These are phyloP conservation scores for Stomorhina lunata DNA, from an alignment of 2,888 invertebrate genomes.

Conservation along the genomic window DNA sequence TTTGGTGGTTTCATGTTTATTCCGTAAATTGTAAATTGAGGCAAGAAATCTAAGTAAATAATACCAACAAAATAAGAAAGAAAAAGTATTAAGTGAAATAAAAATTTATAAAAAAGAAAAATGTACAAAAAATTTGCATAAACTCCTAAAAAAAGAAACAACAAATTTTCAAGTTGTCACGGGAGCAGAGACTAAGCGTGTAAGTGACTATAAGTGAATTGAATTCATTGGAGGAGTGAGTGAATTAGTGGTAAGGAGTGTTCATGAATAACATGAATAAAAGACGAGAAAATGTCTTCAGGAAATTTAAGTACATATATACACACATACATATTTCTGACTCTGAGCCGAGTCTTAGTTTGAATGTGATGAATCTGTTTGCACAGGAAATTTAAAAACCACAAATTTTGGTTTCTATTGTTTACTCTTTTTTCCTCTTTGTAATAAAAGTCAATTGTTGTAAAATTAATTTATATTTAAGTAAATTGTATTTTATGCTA, in stretches of 20 bases:
- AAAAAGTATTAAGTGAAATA: conserved; percentile 12
- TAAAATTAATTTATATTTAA: conserved; percentile 29
- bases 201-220: neutral
- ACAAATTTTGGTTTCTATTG: conserved; percentile 43
- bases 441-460: conserved; percentile 45
- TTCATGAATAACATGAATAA: neutral
- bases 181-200: neutral
- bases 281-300: conserved; percentile 16
- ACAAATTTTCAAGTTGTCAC: conserved; percentile 4
- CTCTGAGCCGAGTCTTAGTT: neutral
- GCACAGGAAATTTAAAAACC: conserved; percentile 50
- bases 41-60: neutral
- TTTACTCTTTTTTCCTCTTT: neutral
- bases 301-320: neutral
- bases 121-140: conserved; percentile 44
- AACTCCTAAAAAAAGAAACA: conserved; percentile 10
- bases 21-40: neutral
- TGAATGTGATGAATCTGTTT: neutral
- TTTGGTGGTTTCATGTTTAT: conserved; percentile 23
- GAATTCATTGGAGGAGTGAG: neutral
- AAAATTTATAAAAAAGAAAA: conserved; percentile 3
- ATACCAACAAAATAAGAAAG: neutral
- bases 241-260: neutral
- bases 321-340: too few species aligned
- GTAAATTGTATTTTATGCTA: conserved; percentile 38